Percentiles rank a stretch among this genome's conserved stretches.
Conservation (phyloP, 2,888 invertebrate species). For the Crepidodera aurea region DNA sequence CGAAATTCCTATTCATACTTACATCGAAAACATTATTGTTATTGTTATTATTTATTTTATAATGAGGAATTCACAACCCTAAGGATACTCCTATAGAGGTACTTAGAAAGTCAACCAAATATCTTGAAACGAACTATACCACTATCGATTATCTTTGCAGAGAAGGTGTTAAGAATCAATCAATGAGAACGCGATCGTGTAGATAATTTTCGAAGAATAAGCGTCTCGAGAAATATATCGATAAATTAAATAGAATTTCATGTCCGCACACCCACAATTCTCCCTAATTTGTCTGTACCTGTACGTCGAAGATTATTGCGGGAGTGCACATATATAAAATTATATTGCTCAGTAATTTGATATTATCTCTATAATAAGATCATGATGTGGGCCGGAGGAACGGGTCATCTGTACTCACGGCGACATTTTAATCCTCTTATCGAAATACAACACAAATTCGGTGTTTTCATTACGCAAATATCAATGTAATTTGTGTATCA, state of each 20-base stretch:
- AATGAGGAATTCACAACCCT: too few species aligned
- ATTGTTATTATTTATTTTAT: too few species aligned
- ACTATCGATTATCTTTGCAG: too few species aligned
- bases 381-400: conserved; percentile 29
- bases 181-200: background rate
- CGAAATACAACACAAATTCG: too few species aligned
- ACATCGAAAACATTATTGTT: too few species aligned
- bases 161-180: background rate
- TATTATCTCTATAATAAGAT: conserved; percentile 51
- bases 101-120: too few species aligned
- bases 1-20: too few species aligned
- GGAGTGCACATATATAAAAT: conserved; percentile 46
- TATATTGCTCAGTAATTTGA: conserved; percentile 54
- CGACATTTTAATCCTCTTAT: background rate
- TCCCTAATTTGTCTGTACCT: conserved; percentile 37
- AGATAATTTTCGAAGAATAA: background rate
- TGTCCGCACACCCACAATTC: conserved; percentile 34
- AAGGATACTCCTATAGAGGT: too few species aligned
- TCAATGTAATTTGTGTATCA: too few species aligned
- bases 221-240: conserved; percentile 3
- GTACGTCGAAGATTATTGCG: conserved; percentile 30
- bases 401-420: conserved; percentile 10
- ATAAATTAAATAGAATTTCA: conserved; percentile 16
- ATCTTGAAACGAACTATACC: too few species aligned
- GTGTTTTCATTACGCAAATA: too few species aligned